Conservation (phyloP, 2,888 invertebrate genomes). For the Chelonus formosanus region DNA sequence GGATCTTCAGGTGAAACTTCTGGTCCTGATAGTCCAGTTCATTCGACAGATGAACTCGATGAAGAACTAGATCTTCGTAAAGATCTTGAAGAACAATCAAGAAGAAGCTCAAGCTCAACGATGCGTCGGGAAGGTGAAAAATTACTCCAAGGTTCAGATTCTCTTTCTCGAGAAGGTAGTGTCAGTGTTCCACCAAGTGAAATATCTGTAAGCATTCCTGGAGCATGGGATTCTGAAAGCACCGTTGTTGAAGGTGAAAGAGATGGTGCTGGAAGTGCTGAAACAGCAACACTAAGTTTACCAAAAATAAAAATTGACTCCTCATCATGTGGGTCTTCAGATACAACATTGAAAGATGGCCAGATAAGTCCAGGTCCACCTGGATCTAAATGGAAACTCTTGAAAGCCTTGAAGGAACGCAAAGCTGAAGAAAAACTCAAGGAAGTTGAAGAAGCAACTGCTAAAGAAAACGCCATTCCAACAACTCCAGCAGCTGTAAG, state of each 20-base stretch:
- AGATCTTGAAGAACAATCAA: conserved; percentile 64
- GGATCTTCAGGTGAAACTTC: conserved; percentile 87
- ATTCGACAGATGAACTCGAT: conserved; percentile 78
- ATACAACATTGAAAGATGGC: conserved; percentile 61
- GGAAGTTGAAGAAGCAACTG: conserved; percentile 61
- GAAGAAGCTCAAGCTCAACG: conserved; percentile 63
- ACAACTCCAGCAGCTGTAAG: conserved; percentile 61
- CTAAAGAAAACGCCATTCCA: conserved; percentile 54
- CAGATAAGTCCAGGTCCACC: conserved; percentile 68
- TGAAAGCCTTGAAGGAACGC: conserved; percentile 88
- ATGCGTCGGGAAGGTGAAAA: conserved; percentile 56
- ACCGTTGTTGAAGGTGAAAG: conserved; percentile 61
- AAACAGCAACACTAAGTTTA: conserved; percentile 60
- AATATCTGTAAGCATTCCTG: conserved; percentile 61
- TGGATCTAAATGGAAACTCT: conserved; percentile 89
- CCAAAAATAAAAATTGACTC: conserved; percentile 68
- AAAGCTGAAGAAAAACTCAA: conserved; percentile 87
- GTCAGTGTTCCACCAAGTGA: conserved; percentile 64
- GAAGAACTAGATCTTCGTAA: conserved; percentile 68
- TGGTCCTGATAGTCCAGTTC: conserved; percentile 84
- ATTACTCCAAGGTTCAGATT: conserved; percentile 58
- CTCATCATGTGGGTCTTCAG: conserved; percentile 59
- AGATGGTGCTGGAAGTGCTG: conserved; percentile 56
- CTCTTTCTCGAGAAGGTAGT: conserved; percentile 63
- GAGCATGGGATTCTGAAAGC: conserved; percentile 63